Conservation (phyloP, 2,888 invertebrate species). For the Pyralis farinalis region DNA sequence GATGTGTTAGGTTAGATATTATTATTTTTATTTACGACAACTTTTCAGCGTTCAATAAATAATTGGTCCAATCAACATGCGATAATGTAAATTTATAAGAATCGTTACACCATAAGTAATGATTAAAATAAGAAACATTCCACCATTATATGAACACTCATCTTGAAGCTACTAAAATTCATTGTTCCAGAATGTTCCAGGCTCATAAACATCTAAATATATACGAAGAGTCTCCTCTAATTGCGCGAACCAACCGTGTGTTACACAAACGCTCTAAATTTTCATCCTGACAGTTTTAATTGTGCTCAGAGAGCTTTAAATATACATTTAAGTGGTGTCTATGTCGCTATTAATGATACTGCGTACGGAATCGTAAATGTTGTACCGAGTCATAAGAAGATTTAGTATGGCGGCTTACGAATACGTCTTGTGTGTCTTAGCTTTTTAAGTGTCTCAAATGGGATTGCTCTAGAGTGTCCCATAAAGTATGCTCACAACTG, state of each 20-base stretch:
- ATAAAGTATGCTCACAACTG: too few species aligned
- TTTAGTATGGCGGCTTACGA: neutral
- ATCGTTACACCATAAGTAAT: too few species aligned
- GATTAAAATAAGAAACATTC: too few species aligned
- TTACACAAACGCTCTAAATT: slow-evolving; percentile 29
- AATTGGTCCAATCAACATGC: too few species aligned
- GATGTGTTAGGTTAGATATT: too few species aligned
- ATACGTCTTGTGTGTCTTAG: neutral
- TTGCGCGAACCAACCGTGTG: slow-evolving; percentile 37
- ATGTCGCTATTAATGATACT: slow-evolving; percentile 59
- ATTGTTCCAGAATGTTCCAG: slow-evolving; percentile 12
- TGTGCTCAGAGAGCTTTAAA: slow-evolving; percentile 46
- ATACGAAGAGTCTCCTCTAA: slow-evolving; percentile 38
- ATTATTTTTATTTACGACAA: too few species aligned
- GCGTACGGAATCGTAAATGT: neutral
- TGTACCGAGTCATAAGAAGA: neutral
- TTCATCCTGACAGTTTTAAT: slow-evolving; percentile 33
- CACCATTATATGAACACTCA: neutral
- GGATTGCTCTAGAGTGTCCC: too few species aligned
- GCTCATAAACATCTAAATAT: slow-evolving; percentile 51
- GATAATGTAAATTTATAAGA: too few species aligned
- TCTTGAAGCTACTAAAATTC: neutral
- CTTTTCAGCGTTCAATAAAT: too few species aligned
- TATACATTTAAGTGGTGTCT: slow-evolving; percentile 51
- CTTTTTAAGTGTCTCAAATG: too few species aligned